A percentile compares a stretch with the other conserved stretches of the same genome.
Conservation (phyloP, 2,888 invertebrate species). For the Leucozona laternaria region DNA sequence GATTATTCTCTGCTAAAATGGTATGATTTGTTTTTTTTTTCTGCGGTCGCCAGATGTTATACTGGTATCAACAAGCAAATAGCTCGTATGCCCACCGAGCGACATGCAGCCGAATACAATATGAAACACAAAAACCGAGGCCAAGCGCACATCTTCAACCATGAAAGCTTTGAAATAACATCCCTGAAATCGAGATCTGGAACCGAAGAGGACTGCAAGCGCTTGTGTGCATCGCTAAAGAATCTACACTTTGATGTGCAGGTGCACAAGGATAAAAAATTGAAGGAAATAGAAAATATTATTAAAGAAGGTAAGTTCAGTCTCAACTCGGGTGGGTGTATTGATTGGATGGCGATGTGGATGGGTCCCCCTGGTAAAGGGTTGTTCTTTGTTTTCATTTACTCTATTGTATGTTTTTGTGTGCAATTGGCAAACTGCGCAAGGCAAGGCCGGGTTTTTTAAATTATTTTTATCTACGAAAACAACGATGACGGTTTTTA, state of each 20-base stretch:
- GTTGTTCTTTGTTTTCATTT: neutral
- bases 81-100: slow-evolving; percentile 87
- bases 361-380: neutral
- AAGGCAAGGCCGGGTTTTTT: neutral
- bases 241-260: slow-evolving; percentile 89
- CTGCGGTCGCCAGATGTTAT: slow-evolving; percentile 37
- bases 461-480: too few species aligned
- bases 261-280: slow-evolving; percentile 88
- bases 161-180: slow-evolving; percentile 91
- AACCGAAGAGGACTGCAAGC: slow-evolving; percentile 93
- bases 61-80: slow-evolving; percentile 80
- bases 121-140: slow-evolving; percentile 94
- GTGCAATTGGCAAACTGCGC: neutral
- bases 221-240: slow-evolving; percentile 87
- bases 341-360: neutral
- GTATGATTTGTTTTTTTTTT: neutral
- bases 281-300: slow-evolving; percentile 87
- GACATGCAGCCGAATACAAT: slow-evolving; percentile 91
- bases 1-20: neutral
- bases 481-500: neutral
- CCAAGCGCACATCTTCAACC: slow-evolving; percentile 94
- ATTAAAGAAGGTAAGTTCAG: slow-evolving; percentile 84
- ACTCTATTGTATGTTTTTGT: neutral
- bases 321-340: neutral
- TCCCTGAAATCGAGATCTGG: slow-evolving; percentile 90